A percentile compares a stretch with the other conserved stretches of the same genome.
phyloP scores from a whole-genome alignment of 2,888 invertebrate species.

The Latrodectus hesperus region DNA sequence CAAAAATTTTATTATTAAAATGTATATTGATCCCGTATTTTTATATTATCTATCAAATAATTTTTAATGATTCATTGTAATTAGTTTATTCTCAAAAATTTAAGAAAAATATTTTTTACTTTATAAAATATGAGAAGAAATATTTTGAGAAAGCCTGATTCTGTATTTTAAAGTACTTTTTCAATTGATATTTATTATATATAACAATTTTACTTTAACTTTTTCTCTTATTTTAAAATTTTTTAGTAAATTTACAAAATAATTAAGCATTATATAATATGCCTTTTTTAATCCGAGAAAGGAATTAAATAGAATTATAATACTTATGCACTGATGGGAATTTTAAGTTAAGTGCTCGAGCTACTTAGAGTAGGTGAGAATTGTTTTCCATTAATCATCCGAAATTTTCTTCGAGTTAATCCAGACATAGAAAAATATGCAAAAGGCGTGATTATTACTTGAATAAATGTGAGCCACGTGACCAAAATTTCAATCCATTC shows the following conservation, averaged over 20 bases:
- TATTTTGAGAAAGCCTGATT: too few relatives aligned
- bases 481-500: constrained; percentile 52
- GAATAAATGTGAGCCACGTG: constrained; percentile 65
- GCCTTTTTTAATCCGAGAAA: not conserved
- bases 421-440: constrained; percentile 54
- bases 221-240: not conserved
- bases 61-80: too few relatives aligned
- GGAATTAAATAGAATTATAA: not conserved
- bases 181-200: too few relatives aligned
- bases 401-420: constrained; percentile 34
- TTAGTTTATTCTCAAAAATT: too few relatives aligned
- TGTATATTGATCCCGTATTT: too few relatives aligned
- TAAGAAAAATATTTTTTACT: too few relatives aligned
- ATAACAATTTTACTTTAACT: too few relatives aligned
- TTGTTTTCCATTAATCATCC: constrained; percentile 34
- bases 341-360: constrained; percentile 47
- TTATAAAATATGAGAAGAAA: too few relatives aligned
- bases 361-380: constrained; percentile 58
- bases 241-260: not conserved
- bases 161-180: too few relatives aligned
- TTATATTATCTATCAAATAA: too few relatives aligned
- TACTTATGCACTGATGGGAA: not conserved
- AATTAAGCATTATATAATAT: not conserved
- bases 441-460: constrained; percentile 63
- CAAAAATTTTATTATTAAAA: too few relatives aligned